Evolutionary conservation across 2,113 vertebrate genomes (phyloP).

Genomic region (Genyomyrus donnyi): DNA sequence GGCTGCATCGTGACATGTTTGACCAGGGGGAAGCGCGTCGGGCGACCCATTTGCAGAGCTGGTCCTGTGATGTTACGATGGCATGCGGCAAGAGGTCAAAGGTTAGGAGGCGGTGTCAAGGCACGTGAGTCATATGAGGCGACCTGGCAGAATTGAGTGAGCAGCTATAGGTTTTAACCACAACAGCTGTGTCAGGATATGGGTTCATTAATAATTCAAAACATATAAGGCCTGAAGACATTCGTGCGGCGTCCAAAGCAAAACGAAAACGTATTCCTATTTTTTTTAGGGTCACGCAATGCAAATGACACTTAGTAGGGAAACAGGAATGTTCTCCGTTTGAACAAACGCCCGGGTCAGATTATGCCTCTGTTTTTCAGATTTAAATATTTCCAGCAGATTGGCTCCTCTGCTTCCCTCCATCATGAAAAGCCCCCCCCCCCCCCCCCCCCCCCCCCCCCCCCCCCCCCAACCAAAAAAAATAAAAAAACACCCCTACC

Average conservation of each 20-base stretch:
- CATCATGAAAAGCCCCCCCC: constrained; percentile 51
- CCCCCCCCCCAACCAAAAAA: constrained; percentile 56
- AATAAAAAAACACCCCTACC: too few relatives aligned
- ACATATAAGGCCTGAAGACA: not conserved
- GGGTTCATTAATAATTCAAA: constrained; percentile 1
- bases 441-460: constrained; percentile 57
- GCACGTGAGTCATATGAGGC: not conserved
- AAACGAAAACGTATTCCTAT: not conserved
- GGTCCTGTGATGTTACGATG: not conserved
- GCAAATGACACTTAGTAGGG: not conserved
- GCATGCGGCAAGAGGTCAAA: not conserved
- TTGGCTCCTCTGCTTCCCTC: constrained; percentile 37
- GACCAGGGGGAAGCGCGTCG: not conserved
- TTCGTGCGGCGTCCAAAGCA: not conserved
- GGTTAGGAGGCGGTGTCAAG: not conserved
- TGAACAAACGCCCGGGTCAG: not conserved
- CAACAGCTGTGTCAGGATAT: constrained; percentile 3
- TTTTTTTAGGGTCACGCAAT: not conserved
- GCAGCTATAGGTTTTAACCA: not conserved
- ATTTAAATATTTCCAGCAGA: not conserved
- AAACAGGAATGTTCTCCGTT: not conserved
- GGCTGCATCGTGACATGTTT: not conserved
- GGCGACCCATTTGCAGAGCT: not conserved
- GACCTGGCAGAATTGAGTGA: not conserved
- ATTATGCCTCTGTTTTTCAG: not conserved